A percentile compares a stretch with the other conserved stretches of the same genome.
Evolutionary conservation across 1,140 invertebrate species (phyloP).

Genomic region (Ridgeia piscesae): DNA sequence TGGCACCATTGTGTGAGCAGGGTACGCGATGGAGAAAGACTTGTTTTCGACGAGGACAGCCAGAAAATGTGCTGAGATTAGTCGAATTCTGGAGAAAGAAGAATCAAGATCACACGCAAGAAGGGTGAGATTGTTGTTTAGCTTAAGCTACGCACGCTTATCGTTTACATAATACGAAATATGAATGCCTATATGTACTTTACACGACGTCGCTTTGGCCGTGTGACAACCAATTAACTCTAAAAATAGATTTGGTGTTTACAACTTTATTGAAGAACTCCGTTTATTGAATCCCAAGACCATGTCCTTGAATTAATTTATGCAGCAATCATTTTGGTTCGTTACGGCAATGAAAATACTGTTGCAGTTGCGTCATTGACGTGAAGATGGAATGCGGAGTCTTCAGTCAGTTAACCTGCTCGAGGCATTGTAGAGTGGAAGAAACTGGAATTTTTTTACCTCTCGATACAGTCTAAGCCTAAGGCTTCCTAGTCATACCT

Average conservation of each 20-base stretch:
- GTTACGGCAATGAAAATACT: neutral
- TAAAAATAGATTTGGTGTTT: slow-evolving; percentile 10
- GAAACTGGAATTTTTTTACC: too few relatives aligned
- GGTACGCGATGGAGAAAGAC: slow-evolving; percentile 13
- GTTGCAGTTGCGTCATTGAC: neutral
- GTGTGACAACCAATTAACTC: neutral
- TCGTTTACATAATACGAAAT: neutral
- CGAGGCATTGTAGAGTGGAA: too few relatives aligned
- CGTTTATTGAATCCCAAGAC: too few relatives aligned
- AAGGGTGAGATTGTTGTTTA: neutral
- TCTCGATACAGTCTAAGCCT: too few relatives aligned
- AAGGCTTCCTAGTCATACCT: too few relatives aligned
- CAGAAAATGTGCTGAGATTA: slow-evolving; percentile 20
- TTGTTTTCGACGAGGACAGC: neutral
- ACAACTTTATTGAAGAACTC: neutral
- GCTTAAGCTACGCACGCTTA: neutral
- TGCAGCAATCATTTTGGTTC: neutral
- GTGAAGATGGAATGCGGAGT: neutral
- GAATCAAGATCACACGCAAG: slow-evolving; percentile 8
- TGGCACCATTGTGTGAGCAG: neutral
- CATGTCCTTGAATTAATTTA: neutral
- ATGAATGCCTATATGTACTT: neutral
- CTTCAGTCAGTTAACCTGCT: too few relatives aligned
- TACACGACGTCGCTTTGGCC: neutral
- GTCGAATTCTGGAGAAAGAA: slow-evolving; percentile 2